Percentiles rank a stretch among this genome's conserved stretches.
phyloP scores from a whole-genome alignment of 2,888 invertebrate species.

The Ceraclea dissimilis region DNA sequence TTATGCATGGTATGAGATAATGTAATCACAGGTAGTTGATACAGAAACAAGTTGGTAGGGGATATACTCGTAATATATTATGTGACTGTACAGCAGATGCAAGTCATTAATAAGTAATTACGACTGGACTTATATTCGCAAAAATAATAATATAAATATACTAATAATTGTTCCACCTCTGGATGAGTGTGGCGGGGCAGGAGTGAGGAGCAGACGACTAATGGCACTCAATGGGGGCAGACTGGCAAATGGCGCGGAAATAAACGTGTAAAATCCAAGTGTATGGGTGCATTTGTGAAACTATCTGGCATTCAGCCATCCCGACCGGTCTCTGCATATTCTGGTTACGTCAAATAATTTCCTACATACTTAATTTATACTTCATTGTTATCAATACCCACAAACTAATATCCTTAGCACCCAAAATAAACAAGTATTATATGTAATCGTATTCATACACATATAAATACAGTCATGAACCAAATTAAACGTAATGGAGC shows the following conservation, averaged over 20 bases:
- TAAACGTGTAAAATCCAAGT: constrained; percentile 20
- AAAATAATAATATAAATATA: neutral
- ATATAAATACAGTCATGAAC: too few relatives aligned
- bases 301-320: constrained; percentile 21
- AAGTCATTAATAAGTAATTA: too few relatives aligned
- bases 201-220: constrained; percentile 7
- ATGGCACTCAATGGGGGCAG: constrained; percentile 17
- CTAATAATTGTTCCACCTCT: constrained; percentile 6
- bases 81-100: too few relatives aligned
- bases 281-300: constrained; percentile 23
- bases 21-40: neutral
- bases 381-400: neutral
- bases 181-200: neutral
- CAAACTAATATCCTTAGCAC: neutral
- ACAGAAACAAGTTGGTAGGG: neutral
- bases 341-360: constrained; percentile 12
- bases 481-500: too few relatives aligned
- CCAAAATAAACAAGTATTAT: too few relatives aligned
- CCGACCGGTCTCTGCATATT: constrained; percentile 7
- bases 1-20: neutral
- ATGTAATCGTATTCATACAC: too few relatives aligned
- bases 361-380: constrained; percentile 8
- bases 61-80: too few relatives aligned
- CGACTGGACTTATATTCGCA: neutral
- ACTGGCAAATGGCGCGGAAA: constrained; percentile 23